Conservation (phyloP, 1,140 invertebrate species). For the Sarcophaga bullata region DNA sequence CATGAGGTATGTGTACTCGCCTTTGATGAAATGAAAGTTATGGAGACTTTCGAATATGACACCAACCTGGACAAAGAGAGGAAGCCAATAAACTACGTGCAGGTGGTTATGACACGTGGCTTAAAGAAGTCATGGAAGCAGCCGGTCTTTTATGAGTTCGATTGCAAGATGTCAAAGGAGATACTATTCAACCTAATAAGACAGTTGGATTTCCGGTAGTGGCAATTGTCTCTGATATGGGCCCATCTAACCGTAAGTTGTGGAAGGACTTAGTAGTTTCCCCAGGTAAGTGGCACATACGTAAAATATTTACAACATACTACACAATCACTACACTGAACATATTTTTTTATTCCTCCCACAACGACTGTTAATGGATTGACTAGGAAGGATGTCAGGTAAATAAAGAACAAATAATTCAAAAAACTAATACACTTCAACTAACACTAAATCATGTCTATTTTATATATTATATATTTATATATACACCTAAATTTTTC, state of each 20-base stretch:
- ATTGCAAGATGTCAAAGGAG: slow-evolving; percentile 20
- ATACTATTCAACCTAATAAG: background rate
- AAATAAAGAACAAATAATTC: slow-evolving; percentile 6
- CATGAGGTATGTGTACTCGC: slow-evolving; percentile 45
- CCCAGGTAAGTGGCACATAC: background rate
- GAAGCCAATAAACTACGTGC: slow-evolving; percentile 41
- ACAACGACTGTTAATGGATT: background rate
- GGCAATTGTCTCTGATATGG: background rate
- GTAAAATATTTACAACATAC: background rate
- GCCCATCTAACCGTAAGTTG: slow-evolving; percentile 3
- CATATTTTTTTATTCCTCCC: background rate
- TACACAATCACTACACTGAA: background rate
- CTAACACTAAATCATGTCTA: too few species aligned
- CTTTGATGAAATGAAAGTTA: slow-evolving; percentile 47
- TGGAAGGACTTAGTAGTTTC: background rate
- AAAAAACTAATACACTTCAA: too few species aligned
- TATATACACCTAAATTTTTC: too few species aligned
- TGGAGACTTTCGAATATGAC: slow-evolving; percentile 34
- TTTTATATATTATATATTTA: too few species aligned
- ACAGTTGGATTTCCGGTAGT: background rate
- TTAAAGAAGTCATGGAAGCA: slow-evolving; percentile 47
- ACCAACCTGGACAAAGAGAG: background rate
- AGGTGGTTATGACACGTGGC: slow-evolving; percentile 43
- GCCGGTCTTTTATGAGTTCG: slow-evolving; percentile 42
- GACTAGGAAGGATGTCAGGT: background rate